Conservation (phyloP, 2,888 invertebrate species). For the Pogonocherus hispidulus region DNA sequence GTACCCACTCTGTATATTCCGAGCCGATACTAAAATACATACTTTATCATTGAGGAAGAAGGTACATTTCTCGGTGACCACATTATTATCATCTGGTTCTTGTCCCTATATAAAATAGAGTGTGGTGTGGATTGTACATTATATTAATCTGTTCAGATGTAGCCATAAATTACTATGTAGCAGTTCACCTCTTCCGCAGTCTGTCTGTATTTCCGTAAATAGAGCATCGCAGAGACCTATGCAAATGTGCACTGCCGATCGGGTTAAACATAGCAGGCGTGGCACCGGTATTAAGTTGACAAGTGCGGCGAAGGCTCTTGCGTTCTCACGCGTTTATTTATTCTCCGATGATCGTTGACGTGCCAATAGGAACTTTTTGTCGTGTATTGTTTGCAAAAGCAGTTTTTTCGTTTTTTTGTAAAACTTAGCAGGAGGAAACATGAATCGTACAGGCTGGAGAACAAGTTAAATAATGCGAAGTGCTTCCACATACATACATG, state of each 20-base stretch:
- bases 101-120: constrained; percentile 30
- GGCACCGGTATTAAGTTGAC: constrained; percentile 48
- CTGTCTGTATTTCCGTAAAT: constrained; percentile 34
- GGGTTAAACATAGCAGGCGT: constrained; percentile 42
- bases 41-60: constrained; percentile 22
- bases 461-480: no score
- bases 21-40: constrained; percentile 18
- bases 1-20: neutral
- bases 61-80: constrained; percentile 19
- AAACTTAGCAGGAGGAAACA: neutral
- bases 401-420: neutral
- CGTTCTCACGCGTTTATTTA: constrained; percentile 50
- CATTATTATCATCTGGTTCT: constrained; percentile 27
- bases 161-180: constrained; percentile 37
- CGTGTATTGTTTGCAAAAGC: neutral
- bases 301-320: constrained; percentile 50
- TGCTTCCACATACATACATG: no score
- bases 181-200: constrained; percentile 26
- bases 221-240: constrained; percentile 31
- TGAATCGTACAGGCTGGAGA: neutral
- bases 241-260: constrained; percentile 35
- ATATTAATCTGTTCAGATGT: constrained; percentile 38
- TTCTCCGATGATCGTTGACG: constrained; percentile 25
- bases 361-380: constrained; percentile 3
- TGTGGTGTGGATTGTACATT: constrained; percentile 34